Base-by-base conservation (phyloP, 2,113 vertebrate genomes). In the Corythornis vintsioides region DNA sequence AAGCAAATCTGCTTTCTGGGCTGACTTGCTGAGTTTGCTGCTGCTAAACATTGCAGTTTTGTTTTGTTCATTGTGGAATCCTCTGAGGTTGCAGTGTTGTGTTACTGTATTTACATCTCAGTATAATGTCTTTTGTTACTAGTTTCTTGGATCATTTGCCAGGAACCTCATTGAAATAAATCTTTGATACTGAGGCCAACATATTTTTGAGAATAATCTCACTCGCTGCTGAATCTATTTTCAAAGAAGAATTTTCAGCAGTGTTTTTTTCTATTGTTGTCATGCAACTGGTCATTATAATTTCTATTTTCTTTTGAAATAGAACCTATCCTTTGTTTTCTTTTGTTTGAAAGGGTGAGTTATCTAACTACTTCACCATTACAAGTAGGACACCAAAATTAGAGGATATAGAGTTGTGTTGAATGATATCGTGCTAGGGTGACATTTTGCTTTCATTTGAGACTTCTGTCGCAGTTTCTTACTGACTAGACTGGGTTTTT, bases 1-100 rank as follows among this genome's bases (percentile, higher is more conserved):
- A 89, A 93, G 52, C 25, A 93, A 94, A 94, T 94, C 89, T 92
- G 22, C 20, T 95, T 88, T 89, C 78, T 92, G 83, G 35, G 21
- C 35, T 88, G 53, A 83, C 75, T 89, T 93, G 64, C 72, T 80
- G 76, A 90, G 69, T 69, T 48, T 73, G 24, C 25, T 86, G 40
- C 67, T 85, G 64, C 71, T 76, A 90, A 77, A 94, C 15, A 45
- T 4, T 60, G 38, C 33, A 33, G 67, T 29, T 17, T 57, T 78
- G 20, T 63, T 83, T 56, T 70, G 55, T 64, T 87, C 71, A 66
- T 80, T 40, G 25, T 2, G 50, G 42, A 93, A 61, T 88, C 73
- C 53, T 90, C 88, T 72, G 57, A 81, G 55, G 47, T 33, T 67
- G n/a, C 74, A 71, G 33, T 45, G 65, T 61, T 85, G 31, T 82